phyloP scores from a whole-genome alignment of 1,140 invertebrate species.

The Pogonus chalceus region DNA sequence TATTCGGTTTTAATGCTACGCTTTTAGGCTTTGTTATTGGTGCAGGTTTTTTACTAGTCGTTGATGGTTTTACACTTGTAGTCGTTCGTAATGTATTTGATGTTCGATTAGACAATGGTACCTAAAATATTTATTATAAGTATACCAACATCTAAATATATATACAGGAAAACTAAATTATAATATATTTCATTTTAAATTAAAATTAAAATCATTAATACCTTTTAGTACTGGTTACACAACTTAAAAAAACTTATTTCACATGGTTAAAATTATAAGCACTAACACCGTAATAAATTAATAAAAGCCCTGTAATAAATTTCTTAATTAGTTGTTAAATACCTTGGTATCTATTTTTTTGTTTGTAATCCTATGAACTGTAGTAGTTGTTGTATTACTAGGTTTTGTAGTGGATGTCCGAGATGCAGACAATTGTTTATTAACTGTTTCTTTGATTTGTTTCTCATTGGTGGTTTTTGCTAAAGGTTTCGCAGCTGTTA shows the following conservation, averaged over 20 bases:
- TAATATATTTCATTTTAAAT: background rate
- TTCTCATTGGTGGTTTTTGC: constrained; percentile 41
- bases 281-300: constrained; percentile 9
- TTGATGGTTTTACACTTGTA: constrained; percentile 15
- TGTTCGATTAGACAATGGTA: background rate
- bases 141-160: no score
- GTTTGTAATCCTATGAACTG: constrained; percentile 34
- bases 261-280: constrained; percentile 6
- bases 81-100: background rate
- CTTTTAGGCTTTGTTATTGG: constrained; percentile 22
- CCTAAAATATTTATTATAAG: no score
- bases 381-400: constrained; percentile 22
- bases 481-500: constrained; percentile 13
- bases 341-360: constrained; percentile 35
- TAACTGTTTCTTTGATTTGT: constrained; percentile 46
- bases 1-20: constrained; percentile 21
- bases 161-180: constrained; percentile 6
- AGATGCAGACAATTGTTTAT: constrained; percentile 45
- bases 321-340: constrained; percentile 9
- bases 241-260: constrained; percentile 3
- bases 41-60: constrained; percentile 21
- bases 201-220: background rate
- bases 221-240: background rate
- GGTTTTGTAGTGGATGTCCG: constrained; percentile 29
- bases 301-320: constrained; percentile 1